These are phyloP conservation scores for Andrena camellia DNA, from an alignment of 2,888 invertebrate genomes.

Conservation along the genomic window DNA sequence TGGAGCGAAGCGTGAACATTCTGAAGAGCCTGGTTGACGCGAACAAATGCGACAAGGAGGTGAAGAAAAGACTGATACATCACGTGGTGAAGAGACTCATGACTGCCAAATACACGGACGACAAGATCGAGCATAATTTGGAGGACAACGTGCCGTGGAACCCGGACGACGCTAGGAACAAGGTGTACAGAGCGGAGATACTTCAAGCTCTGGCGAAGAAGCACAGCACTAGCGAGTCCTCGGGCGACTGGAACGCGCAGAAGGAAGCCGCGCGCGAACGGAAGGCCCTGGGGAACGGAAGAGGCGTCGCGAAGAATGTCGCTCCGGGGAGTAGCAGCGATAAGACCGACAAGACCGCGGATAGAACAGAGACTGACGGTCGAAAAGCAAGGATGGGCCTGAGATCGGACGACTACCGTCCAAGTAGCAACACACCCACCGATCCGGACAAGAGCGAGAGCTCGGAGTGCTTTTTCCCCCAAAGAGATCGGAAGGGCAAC, in stretches of 20 bases:
- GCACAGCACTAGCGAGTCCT: conserved; percentile 79
- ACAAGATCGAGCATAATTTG: conserved; percentile 83
- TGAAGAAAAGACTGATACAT: conserved; percentile 89
- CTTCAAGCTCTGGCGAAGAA: conserved; percentile 81
- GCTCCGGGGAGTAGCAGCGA: conserved; percentile 80
- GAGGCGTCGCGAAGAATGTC: conserved; percentile 68
- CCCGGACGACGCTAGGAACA: conserved; percentile 82
- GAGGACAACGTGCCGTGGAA: conserved; percentile 85
- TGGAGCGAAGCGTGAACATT: conserved; percentile 88
- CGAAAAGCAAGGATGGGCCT: conserved; percentile 83
- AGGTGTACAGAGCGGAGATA: conserved; percentile 81
- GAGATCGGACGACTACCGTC: conserved; percentile 78
- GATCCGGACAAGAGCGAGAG: conserved; percentile 81
- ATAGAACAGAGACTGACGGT: conserved; percentile 82
- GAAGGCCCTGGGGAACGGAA: conserved; percentile 67
- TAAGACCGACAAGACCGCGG: conserved; percentile 80
- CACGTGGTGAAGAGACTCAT: conserved; percentile 88
- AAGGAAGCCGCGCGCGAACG: conserved; percentile 64
- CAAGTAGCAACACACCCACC: conserved; percentile 71
- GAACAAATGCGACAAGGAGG: conserved; percentile 87
- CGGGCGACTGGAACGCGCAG: conserved; percentile 80
- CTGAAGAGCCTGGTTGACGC: conserved; percentile 88
- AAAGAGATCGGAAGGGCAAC: conserved; percentile 71
- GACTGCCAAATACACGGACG: conserved; percentile 87
- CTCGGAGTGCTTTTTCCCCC: conserved; percentile 83